Base-by-base conservation (phyloP, 1,140 invertebrate genomes). In the Oncopodura yosiiana region DNA sequence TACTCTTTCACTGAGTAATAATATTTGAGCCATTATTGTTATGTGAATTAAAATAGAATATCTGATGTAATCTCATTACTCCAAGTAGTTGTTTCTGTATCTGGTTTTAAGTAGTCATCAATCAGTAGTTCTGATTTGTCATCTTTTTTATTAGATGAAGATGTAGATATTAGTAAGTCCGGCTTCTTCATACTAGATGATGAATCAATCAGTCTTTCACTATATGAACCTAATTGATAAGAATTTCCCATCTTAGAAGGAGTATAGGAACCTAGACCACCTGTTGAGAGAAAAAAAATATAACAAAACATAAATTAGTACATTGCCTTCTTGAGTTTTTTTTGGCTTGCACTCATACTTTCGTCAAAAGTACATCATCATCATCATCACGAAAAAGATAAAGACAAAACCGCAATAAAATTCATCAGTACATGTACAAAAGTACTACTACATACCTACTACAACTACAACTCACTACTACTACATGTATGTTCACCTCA, bases 61-160 rank as follows among this genome's bases (percentile, higher is more conserved):
- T 64, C 62, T 6, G 58, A 49, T 2, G 49, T 51, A 24, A 64
- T 64, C 51, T 64, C 62, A 56, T 58, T 64, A 51, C 58, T 61
- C 62, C 62, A 64, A 24, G 62, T 64, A 23, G 58, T 64, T 18
- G 27, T 36, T 29, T 50, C 49, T 23, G 58, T 49, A 30, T 58
- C 56, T 11, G 62, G 62, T 43, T 61, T 64, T 29, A 64, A 51
- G 39, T 64, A 61, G 24, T 64, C 62, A 38, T 64, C 62, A 24
- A 59, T 61, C 18, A 53, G 24, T 23, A 60, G 53, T n/a, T 23
- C 38, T n/a, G 21, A 39, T 29, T n/a, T n/a, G 26, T 53, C 42
- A 27, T 52, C 34, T 14, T 49, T 41, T 18, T 49, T 49, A 23
- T 21, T 44, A 36, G 3, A 16, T n/a, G 32, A 14, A 4, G 24